Conservation (phyloP, 2,797 vertebrate species). For the Mormyrops attenuatus region DNA sequence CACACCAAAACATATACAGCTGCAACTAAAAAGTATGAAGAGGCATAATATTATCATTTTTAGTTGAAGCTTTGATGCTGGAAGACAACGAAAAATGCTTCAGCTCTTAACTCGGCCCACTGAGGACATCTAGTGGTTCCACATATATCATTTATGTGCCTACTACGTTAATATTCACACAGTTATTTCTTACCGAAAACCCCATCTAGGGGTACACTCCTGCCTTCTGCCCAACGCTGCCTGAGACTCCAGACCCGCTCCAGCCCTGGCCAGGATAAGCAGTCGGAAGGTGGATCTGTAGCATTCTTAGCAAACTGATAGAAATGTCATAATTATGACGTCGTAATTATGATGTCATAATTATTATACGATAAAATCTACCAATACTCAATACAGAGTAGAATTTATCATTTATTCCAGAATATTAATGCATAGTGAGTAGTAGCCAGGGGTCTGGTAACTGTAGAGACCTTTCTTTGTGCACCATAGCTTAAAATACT, state of each 20-base stretch:
- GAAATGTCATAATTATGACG: not conserved
- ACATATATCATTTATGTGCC: not conserved
- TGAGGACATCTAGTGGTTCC: constrained; percentile 59
- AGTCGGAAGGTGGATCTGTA: not conserved
- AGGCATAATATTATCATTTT: not conserved
- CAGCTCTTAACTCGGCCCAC: constrained; percentile 18
- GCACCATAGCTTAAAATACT: not conserved
- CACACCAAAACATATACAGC: not conserved
- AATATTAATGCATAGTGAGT: not conserved
- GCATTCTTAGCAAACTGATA: not conserved
- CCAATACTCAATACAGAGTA: not conserved
- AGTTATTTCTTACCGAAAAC: not conserved
- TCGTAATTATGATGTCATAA: not conserved
- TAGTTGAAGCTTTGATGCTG: not conserved
- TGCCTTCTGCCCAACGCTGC: not conserved
- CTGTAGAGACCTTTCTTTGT: not conserved
- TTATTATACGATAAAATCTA: not conserved
- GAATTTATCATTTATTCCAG: not conserved
- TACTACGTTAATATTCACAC: not conserved
- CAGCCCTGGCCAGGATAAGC: not conserved
- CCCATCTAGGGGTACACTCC: not conserved
- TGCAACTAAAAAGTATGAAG: not conserved
- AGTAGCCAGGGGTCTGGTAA: not conserved
- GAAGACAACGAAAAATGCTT: not conserved
- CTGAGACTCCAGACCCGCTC: not conserved